These are phyloP conservation scores for Propithecus perrieri DNA, from an alignment of 2,797 vertebrate genomes.

Conservation along the genomic window DNA sequence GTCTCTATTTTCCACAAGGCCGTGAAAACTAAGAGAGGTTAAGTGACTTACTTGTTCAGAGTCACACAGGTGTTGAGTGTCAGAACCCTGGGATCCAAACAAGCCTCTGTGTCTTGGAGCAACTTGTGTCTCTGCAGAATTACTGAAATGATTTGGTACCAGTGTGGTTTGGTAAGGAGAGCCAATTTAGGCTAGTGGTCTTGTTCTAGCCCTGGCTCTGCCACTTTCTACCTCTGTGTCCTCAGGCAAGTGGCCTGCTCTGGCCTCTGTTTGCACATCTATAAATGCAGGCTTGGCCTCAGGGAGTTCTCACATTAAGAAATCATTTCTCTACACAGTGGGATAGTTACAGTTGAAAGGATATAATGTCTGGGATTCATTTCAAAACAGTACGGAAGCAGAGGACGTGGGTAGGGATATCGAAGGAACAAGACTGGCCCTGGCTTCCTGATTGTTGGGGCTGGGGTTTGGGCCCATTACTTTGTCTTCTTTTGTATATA, in stretches of 20 bases:
- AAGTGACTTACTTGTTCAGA: background rate
- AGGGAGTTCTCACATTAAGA: background rate
- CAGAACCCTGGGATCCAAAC: background rate
- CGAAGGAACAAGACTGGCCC: fast-evolving
- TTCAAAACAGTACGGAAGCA: background rate
- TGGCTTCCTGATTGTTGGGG: background rate
- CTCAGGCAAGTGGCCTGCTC: background rate
- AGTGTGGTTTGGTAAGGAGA: background rate
- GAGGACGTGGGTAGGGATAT: background rate
- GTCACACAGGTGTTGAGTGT: background rate
- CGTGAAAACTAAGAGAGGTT: background rate
- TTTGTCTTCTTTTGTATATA: background rate
- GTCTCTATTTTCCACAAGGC: background rate
- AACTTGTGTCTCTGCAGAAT: background rate
- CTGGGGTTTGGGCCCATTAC: fast-evolving
- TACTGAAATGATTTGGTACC: background rate
- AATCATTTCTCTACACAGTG: background rate
- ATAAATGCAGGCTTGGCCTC: background rate
- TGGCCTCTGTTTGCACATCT: background rate
- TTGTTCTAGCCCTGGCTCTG: background rate
- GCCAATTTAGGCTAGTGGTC: background rate
- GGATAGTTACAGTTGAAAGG: background rate
- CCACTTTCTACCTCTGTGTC: background rate
- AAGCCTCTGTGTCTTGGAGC: background rate
- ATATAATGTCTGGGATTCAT: background rate